Conservation (phyloP, 1,140 invertebrate species). For the Drosophila persimilis region DNA sequence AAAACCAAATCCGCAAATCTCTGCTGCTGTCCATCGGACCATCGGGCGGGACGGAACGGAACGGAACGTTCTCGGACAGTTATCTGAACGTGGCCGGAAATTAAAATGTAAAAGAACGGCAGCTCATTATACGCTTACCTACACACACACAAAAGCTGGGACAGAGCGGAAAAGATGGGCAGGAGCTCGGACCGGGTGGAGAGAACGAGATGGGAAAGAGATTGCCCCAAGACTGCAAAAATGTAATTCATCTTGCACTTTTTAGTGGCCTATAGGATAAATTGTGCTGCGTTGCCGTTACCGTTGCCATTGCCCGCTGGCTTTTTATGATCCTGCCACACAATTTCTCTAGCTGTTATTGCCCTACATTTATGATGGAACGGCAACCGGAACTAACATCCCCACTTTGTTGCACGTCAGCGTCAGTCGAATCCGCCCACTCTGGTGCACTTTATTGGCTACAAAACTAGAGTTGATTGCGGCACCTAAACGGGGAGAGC, state of each 20-base stretch:
- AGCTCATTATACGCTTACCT: constrained; percentile 77
- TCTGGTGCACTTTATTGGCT: constrained; percentile 45
- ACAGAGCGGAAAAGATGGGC: constrained; percentile 1
- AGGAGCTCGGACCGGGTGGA: background rate
- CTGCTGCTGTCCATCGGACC: constrained; percentile 26
- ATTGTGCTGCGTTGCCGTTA: constrained; percentile 31
- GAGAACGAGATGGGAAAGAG: constrained; percentile 10
- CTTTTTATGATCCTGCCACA: constrained; percentile 48
- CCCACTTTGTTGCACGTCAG: constrained; percentile 27
- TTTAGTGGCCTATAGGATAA: constrained; percentile 28
- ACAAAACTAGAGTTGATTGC: constrained; percentile 40
- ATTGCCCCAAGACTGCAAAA: constrained; percentile 6
- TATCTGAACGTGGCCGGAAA: constrained; percentile 58
- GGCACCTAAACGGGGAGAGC: constrained; percentile 1
- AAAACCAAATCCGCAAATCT: constrained; percentile 56
- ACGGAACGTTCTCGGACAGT: background rate
- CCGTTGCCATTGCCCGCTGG: constrained; percentile 6
- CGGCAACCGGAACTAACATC: constrained; percentile 29
- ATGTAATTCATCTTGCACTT: constrained; percentile 47
- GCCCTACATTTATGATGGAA: constrained; percentile 37
- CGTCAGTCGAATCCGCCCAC: constrained; percentile 1
- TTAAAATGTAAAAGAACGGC: constrained; percentile 76
- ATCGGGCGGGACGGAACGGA: constrained; percentile 1
- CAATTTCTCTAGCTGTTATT: constrained; percentile 35
- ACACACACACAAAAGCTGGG: constrained; percentile 37